Evolutionary conservation across 2,888 invertebrate species (phyloP).

Genomic region (Asteroscopus sphinx): DNA sequence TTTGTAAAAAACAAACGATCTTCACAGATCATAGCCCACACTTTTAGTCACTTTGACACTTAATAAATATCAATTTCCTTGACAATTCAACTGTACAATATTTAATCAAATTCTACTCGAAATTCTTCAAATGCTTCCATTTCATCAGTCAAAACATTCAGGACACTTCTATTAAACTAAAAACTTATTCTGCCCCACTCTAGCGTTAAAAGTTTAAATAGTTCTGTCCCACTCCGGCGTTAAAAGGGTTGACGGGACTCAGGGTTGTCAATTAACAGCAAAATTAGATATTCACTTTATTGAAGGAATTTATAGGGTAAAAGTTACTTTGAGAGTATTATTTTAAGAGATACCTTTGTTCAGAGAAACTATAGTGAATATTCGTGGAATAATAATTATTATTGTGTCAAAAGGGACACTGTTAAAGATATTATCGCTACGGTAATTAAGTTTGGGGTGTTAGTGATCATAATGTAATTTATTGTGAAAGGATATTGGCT

Average conservation of each 20-base stretch:
- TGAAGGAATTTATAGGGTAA: slow-evolving; percentile 44
- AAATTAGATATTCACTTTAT: slow-evolving; percentile 62
- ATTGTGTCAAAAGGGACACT: slow-evolving; percentile 23
- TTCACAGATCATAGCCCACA: background rate
- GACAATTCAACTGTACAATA: slow-evolving; percentile 19
- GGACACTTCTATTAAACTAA: slow-evolving; percentile 40
- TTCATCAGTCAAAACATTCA: slow-evolving; percentile 41
- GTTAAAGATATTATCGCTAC: slow-evolving; percentile 30
- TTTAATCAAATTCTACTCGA: slow-evolving; percentile 36
- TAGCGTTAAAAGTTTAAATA: slow-evolving; percentile 37
- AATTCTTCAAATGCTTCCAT: slow-evolving; percentile 38
- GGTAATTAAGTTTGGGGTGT: slow-evolving; percentile 47
- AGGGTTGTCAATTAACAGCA: slow-evolving; percentile 61
- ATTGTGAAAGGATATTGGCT: slow-evolving; percentile 45
- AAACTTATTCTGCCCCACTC: slow-evolving; percentile 22
- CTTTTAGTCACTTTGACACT: background rate
- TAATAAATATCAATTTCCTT: slow-evolving; percentile 16
- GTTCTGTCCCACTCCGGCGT: slow-evolving; percentile 21
- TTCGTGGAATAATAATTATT: slow-evolving; percentile 19
- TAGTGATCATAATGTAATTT: slow-evolving; percentile 39
- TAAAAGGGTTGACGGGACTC: slow-evolving; percentile 55
- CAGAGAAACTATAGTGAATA: slow-evolving; percentile 26
- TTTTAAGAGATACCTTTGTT: slow-evolving; percentile 43
- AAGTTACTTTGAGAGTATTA: slow-evolving; percentile 43
- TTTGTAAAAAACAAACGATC: no score